Base-by-base conservation (phyloP, 2,888 invertebrate genomes). In the Caenorhabditis angaria region DNA sequence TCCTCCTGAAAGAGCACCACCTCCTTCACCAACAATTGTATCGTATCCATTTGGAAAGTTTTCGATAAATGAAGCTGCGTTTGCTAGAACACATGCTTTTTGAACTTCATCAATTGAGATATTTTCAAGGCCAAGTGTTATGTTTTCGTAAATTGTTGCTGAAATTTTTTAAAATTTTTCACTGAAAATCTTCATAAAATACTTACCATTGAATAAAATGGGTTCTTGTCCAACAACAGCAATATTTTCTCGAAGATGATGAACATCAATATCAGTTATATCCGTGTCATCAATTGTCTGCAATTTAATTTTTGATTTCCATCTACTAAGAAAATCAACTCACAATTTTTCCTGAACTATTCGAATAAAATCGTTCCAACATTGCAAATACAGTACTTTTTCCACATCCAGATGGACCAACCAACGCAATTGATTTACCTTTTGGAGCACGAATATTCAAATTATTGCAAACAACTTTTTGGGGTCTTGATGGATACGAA, bases 401-500 rank as follows among this genome's bases (percentile, higher is more conserved):
- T 10, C 88, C 88, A 4, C 88, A 87, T 29, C 89, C 89, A 58
- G 87, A 87, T 14, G 88, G 88, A 6, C 89, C 89, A 27, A 89
- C 89, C 48, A 89, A 80, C 1, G 89, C 89, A 47, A 78, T 73
- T 10, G 78, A 70, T 27, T 71, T 56, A 6, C 72, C 72, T n/a
- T 68, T 68, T 27, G 66, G 68, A 14, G 66, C 74, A 8, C 63
- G 73, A 70, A 89, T 87, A 3, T 78, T 81, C 14, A 89, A 60
- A 66, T 84, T 92, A 63, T 92, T 91, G 18, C 95, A 89, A 2
- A 94, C 92, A 65, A 91, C 90, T 61, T 91, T 91, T 71, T 92
- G 92, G 32, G 91, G 91, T 24, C 94, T 91, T 0, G 93, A 92
- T 1, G 94, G 94, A 88, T 95, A 95, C 53, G 92, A 91, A 89